phyloP scores from a whole-genome alignment of 2,888 invertebrate genomes.

The Apodemia zela region DNA sequence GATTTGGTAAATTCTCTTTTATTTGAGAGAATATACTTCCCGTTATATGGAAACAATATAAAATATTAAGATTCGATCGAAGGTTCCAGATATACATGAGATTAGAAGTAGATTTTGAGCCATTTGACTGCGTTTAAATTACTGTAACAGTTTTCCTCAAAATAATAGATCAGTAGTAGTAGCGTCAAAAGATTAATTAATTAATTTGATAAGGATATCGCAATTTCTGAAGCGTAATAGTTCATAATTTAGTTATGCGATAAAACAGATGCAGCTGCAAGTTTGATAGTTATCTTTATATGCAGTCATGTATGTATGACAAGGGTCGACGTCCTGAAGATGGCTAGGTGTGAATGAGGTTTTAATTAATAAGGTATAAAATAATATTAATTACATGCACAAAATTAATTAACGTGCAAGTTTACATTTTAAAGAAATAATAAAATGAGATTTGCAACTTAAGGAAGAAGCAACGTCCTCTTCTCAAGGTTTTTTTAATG shows the following conservation, averaged over 20 bases:
- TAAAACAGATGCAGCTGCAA: conserved; percentile 51
- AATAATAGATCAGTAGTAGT: not conserved
- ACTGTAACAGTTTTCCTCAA: not conserved
- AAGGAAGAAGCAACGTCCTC: not conserved
- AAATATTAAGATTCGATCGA: too few species aligned
- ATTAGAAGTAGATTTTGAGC: too few species aligned
- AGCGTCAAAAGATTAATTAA: conserved; percentile 8
- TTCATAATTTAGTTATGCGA: conserved; percentile 37
- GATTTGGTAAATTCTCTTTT: too few species aligned
- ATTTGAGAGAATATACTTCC: too few species aligned
- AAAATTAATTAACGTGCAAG: not conserved
- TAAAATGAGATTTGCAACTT: not conserved
- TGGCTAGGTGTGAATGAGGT: conserved; percentile 10
- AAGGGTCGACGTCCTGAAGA: conserved; percentile 3
- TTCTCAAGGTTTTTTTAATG: conserved; percentile 6
- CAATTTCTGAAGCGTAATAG: conserved; percentile 21
- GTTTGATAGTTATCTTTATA: conserved; percentile 49
- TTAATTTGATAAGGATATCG: conserved; percentile 16
- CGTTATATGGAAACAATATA: too few species aligned
- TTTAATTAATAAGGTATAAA: conserved; percentile 5
- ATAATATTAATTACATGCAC: not conserved
- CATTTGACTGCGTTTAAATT: too few species aligned
- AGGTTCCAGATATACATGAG: too few species aligned
- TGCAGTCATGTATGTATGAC: conserved; percentile 30
- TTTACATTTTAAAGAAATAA: not conserved